phyloP scores from a whole-genome alignment of 2,888 invertebrate species.

The Galeopsomyia nigrocyanea region DNA sequence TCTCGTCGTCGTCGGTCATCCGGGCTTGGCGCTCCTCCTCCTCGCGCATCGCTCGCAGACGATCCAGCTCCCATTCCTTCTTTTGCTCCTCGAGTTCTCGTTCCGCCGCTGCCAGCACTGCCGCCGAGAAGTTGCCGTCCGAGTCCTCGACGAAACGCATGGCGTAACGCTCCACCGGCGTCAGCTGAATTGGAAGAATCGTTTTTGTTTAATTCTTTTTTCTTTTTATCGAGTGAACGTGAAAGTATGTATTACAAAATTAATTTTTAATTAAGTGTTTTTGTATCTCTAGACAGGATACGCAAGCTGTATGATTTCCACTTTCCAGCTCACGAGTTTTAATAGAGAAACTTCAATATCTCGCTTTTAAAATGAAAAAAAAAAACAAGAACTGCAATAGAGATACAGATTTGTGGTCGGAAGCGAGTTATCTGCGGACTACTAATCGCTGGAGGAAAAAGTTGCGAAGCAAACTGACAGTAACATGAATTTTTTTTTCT shows the following conservation, averaged over 20 bases:
- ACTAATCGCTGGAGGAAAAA: too few species aligned
- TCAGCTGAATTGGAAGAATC: constrained; percentile 76
- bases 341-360: constrained; percentile 42
- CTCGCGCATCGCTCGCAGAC: constrained; percentile 79
- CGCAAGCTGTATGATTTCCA: constrained; percentile 46
- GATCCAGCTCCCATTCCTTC: constrained; percentile 89
- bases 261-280: constrained; percentile 16
- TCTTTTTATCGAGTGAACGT: background rate
- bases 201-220: constrained; percentile 11
- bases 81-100: constrained; percentile 88
- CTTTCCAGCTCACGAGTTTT: constrained; percentile 48
- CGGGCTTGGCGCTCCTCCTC: constrained; percentile 76
- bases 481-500: background rate
- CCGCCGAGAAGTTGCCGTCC: constrained; percentile 82
- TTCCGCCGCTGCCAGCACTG: constrained; percentile 89
- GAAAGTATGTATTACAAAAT: constrained; percentile 19
- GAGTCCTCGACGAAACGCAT: constrained; percentile 93
- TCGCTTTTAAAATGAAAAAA: constrained; percentile 36
- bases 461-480: too few species aligned
- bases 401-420: constrained; percentile 44
- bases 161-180: constrained; percentile 95
- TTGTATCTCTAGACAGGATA: constrained; percentile 49
- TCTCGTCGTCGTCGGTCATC: constrained; percentile 75
- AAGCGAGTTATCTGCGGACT: constrained; percentile 28
- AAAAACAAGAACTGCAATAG: constrained; percentile 34